Percentiles rank a stretch among this genome's conserved stretches.
These are phyloP conservation scores for Lepetodrilus schrolli DNA, from an alignment of 2,888 invertebrate genomes.

Conservation along the genomic window DNA sequence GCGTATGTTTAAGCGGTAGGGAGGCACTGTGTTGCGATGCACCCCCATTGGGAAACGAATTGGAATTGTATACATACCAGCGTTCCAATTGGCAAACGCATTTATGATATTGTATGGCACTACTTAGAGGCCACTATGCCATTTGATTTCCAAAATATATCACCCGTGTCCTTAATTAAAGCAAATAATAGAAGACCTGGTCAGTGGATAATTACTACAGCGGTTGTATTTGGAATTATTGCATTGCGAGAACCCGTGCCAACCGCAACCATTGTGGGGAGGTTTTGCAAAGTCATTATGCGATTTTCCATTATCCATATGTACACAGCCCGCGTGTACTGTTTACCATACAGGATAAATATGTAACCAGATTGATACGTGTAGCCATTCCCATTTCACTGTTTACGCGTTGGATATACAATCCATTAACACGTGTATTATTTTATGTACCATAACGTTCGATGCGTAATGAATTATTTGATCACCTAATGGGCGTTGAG, in stretches of 20 bases:
- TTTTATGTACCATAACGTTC: neutral
- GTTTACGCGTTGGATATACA: constrained; percentile 17
- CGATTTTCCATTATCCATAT: neutral
- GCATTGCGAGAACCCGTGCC: neutral
- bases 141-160: neutral
- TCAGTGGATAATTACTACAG: neutral
- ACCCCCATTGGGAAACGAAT: too few species aligned
- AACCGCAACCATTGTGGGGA: neutral
- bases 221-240: neutral
- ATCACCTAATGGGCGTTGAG: neutral
- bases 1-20: too few species aligned
- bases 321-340: neutral
- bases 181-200: neutral
- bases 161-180: neutral
- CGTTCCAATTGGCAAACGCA: too few species aligned
- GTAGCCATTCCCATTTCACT: neutral
- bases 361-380: constrained; percentile 2
- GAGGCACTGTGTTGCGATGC: too few species aligned
- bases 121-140: neutral
- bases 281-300: neutral
- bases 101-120: too few species aligned
- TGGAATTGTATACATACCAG: too few species aligned
- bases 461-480: constrained; percentile 3
- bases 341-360: constrained; percentile 14
- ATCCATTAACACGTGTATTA: neutral